phyloP scores from a whole-genome alignment of 2,113 vertebrate species.

The Dicentrarchus labrax region DNA sequence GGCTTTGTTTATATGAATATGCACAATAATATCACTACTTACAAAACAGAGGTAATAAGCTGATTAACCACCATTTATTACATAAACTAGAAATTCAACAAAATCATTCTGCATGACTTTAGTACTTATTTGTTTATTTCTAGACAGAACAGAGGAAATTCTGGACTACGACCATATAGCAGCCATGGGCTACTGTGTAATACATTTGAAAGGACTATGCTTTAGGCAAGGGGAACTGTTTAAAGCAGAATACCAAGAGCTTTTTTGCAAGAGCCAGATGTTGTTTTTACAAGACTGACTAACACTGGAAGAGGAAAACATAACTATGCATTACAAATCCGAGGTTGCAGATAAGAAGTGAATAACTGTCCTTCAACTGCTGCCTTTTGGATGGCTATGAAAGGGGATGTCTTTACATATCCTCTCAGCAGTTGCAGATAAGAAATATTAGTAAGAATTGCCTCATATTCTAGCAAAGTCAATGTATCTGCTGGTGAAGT shows the following conservation, averaged over 20 bases:
- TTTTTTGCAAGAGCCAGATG: not conserved
- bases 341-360: not conserved
- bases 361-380: constrained; percentile 36
- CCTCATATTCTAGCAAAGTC: constrained; percentile 4
- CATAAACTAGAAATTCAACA: not conserved
- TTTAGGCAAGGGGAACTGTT: not conserved
- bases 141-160: not conserved
- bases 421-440: constrained; percentile 6
- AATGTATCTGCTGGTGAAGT: not conserved
- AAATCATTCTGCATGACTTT: constrained; percentile 11
- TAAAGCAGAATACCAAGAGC: too few relatives aligned
- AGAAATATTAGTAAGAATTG: constrained; percentile 38
- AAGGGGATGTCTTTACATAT: not conserved
- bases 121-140: not conserved
- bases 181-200: not conserved
- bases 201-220: not conserved
- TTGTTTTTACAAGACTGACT: not conserved
- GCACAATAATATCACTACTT: not conserved
- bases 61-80: constrained; percentile 17
- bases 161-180: not conserved
- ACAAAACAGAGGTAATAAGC: constrained; percentile 1
- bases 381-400: constrained; percentile 18
- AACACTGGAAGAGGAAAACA: constrained; percentile 3
- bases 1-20: constrained; percentile 25
- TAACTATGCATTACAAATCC: not conserved